Evolutionary conservation across 2,797 vertebrate genomes (phyloP).

Genomic region (Diglossa cyanea): DNA sequence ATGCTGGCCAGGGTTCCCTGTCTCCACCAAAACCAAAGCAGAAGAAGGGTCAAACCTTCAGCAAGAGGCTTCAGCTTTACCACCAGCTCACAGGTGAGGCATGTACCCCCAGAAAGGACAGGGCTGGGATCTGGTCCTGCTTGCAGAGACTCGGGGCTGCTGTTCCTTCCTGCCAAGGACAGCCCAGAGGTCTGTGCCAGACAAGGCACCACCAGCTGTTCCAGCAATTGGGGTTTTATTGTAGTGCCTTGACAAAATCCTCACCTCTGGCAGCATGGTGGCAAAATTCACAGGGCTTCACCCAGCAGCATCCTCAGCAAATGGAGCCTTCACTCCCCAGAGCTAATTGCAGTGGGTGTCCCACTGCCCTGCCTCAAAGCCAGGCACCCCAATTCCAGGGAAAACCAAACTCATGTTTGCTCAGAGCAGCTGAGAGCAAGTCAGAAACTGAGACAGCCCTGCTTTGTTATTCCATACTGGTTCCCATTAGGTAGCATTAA

Average conservation of each 20-base stretch:
- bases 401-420: not conserved
- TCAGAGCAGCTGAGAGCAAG: not conserved
- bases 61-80: not conserved
- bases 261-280: not conserved
- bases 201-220: not conserved
- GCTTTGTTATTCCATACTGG: slow-evolving; percentile 32
- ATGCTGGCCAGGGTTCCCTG: not conserved
- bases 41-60: not conserved
- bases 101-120: rapidly evolving
- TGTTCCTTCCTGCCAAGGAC: not conserved
- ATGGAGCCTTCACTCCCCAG: not conserved
- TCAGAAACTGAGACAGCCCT: not conserved
- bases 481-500: slow-evolving; percentile 40
- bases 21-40: not conserved
- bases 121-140: not conserved
- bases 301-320: not conserved
- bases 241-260: not conserved
- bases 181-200: not conserved
- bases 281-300: slow-evolving; percentile 12
- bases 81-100: not conserved
- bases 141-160: not conserved
- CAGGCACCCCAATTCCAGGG: not conserved
- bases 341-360: not conserved
- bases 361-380: not conserved
- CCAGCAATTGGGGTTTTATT: not conserved